Evolutionary conservation across 2,113 vertebrate genomes (phyloP).

Genomic region (Centropus unirufus): DNA sequence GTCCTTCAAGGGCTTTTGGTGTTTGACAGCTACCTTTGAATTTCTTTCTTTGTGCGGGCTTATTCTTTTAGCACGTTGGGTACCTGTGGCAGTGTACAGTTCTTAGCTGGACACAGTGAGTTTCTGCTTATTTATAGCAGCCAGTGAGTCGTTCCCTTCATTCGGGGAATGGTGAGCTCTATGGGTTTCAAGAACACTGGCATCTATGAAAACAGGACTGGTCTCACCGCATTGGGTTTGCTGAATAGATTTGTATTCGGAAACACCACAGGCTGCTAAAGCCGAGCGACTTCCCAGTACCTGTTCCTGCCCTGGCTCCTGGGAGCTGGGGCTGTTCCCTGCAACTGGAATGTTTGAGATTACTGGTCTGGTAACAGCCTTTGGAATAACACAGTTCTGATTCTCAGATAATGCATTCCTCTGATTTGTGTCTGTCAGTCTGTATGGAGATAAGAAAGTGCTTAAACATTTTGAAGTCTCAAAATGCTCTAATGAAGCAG

Average conservation of each 20-base stretch:
- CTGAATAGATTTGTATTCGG: not conserved
- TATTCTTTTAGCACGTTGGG: not conserved
- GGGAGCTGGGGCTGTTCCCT: not conserved
- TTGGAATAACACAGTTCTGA: not conserved
- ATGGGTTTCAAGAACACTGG: not conserved
- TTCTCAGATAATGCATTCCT: constrained; percentile 27
- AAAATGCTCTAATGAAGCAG: not conserved
- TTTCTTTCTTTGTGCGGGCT: not conserved
- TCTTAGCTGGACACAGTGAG: not conserved
- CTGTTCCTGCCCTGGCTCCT: not conserved
- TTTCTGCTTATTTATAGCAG: not conserved
- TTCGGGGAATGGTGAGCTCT: not conserved
- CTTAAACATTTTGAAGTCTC: not conserved
- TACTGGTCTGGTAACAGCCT: not conserved
- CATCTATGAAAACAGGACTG: not conserved
- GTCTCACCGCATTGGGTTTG: not conserved
- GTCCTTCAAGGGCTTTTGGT: not conserved
- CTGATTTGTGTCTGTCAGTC: not conserved
- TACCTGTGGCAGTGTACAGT: not conserved
- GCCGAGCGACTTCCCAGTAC: not conserved
- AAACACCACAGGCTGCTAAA: not conserved
- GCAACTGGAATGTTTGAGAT: not conserved
- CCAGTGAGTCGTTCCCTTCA: not conserved
- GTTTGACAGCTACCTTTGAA: not conserved
- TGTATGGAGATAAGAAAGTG: constrained; percentile 21